These are phyloP conservation scores for Corvus moneduloides DNA, from an alignment of 2,113 vertebrate genomes.

Conservation along the genomic window DNA sequence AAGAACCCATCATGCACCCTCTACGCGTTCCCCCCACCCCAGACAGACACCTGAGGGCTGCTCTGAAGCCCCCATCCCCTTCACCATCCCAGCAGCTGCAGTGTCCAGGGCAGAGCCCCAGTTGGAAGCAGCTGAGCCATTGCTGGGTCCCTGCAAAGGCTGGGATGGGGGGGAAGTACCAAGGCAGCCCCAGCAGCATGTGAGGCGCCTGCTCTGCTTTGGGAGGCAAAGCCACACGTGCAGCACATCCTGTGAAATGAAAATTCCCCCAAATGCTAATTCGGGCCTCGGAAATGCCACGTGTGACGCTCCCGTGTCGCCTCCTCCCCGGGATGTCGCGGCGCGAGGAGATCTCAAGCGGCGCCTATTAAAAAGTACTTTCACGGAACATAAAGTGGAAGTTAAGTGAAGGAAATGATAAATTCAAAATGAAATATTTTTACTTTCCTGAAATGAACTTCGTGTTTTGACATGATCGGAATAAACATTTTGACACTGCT, in stretches of 20 bases:
- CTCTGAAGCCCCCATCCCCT: background rate
- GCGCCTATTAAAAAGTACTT: background rate
- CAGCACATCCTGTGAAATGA: background rate
- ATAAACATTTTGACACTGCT: slow-evolving; percentile 66
- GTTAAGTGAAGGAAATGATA: background rate
- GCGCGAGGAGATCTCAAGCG: background rate
- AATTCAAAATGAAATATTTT: slow-evolving; percentile 46
- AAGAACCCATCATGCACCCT: background rate
- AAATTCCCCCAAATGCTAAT: background rate
- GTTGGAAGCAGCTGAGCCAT: accelerated
- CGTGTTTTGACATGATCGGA: slow-evolving; percentile 44
- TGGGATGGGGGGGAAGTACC: background rate
- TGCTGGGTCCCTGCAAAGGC: background rate
- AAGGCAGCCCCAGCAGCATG: background rate
- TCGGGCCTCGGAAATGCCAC: accelerated
- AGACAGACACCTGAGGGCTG: background rate
- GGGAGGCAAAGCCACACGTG: background rate
- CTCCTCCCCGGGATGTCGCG: accelerated
- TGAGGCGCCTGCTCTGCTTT: accelerated
- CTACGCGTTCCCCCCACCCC: no score
- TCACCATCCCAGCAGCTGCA: background rate
- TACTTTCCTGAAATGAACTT: slow-evolving; percentile 27
- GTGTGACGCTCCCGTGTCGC: accelerated
- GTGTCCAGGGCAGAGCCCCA: background rate
- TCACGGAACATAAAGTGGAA: slow-evolving; percentile 10